Evolutionary conservation across 2,113 vertebrate genomes (phyloP).

Genomic region (Cheirogaleus medius): DNA sequence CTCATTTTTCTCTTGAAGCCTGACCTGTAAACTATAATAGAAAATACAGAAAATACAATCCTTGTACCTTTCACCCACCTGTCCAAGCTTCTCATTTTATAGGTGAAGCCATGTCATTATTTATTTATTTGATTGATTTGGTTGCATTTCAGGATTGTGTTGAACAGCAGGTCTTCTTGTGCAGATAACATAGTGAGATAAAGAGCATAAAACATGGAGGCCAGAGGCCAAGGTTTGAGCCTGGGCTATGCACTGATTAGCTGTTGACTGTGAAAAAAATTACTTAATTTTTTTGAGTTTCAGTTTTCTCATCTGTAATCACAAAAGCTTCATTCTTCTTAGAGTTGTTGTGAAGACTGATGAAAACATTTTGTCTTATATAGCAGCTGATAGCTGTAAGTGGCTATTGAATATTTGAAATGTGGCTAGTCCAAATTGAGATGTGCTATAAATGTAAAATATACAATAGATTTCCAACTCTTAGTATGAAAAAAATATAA

Average conservation of each 20-base stretch:
- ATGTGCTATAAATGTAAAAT: not conserved
- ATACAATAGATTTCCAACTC: not conserved
- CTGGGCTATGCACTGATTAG: not conserved
- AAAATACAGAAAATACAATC: not conserved
- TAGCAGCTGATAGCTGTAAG: not conserved
- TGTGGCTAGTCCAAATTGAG: not conserved
- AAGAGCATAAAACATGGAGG: not conserved
- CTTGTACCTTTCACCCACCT: not conserved
- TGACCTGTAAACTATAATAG: not conserved
- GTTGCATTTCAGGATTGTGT: not conserved
- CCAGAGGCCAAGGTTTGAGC: not conserved
- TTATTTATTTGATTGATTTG: not conserved
- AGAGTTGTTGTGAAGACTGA: not conserved
- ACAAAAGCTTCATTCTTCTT: not conserved
- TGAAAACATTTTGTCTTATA: not conserved
- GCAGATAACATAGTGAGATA: not conserved
- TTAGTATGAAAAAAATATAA: not conserved
- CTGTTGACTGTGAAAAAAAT: not conserved
- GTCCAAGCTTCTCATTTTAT: not conserved
- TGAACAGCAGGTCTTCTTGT: not conserved
- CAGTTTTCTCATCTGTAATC: not conserved
- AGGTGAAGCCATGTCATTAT: not conserved
- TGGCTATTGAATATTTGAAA: not conserved
- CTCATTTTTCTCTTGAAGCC: not conserved
- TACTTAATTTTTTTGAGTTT: conserved; percentile 4